These are phyloP conservation scores for Coenobita brevimanus DNA, from an alignment of 1,140 invertebrate species.

Conservation along the genomic window DNA sequence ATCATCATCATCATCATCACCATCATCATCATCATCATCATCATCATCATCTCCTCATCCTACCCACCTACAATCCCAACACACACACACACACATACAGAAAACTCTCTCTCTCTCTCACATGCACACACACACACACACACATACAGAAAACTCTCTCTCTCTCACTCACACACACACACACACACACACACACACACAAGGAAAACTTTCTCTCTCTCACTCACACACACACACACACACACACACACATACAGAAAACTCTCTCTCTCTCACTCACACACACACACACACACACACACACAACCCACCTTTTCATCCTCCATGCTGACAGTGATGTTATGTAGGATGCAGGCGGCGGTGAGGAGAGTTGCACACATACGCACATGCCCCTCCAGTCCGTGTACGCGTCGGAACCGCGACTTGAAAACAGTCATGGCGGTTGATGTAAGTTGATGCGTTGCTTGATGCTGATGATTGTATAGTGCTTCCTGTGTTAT, in stretches of 20 bases:
- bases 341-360: slow-evolving; percentile 26
- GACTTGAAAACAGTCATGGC: slow-evolving; percentile 28
- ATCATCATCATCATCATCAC: too few species aligned
- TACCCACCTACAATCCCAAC: too few species aligned
- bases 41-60: too few species aligned
- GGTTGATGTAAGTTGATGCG: slow-evolving; percentile 5
- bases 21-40: too few species aligned
- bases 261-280: not conserved
- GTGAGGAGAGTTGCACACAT: not conserved
- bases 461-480: slow-evolving; percentile 25
- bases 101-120: too few species aligned
- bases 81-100: too few species aligned
- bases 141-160: too few species aligned
- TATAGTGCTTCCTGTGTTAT: slow-evolving; percentile 24
- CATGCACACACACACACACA: too few species aligned
- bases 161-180: too few species aligned
- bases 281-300: not conserved
- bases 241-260: too few species aligned
- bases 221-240: not conserved
- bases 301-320: slow-evolving; percentile 14
- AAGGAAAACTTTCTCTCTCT: too few species aligned
- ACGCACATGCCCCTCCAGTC: not conserved
- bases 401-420: slow-evolving; percentile 12
- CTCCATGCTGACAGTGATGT: slow-evolving; percentile 19
- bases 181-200: too few species aligned